Conservation (phyloP, 2,113 vertebrate genomes). For the Trematocara marginatum region DNA sequence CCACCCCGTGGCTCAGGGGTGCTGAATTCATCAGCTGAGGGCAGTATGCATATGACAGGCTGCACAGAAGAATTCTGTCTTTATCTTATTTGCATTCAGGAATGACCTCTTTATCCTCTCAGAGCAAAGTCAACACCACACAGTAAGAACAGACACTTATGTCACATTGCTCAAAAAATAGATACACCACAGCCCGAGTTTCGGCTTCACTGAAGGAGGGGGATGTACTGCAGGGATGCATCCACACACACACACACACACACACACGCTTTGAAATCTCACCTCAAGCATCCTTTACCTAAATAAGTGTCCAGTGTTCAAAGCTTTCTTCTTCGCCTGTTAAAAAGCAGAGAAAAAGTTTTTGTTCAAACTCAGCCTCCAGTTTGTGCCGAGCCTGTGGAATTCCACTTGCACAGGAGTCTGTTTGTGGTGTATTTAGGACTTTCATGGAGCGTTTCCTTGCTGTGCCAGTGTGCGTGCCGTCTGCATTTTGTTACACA, state of each 20-base stretch:
- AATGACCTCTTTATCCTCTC: not conserved
- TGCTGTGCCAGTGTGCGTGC: not conserved
- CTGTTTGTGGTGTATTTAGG: slow-evolving; percentile 19
- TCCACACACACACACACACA: too few relatives aligned
- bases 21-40: not conserved
- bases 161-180: not conserved
- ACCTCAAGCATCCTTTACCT: not conserved
- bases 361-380: not conserved
- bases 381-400: slow-evolving; percentile 5
- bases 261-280: not conserved
- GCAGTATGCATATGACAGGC: not conserved
- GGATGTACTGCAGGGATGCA: not conserved
- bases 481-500: not conserved
- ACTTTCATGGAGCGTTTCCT: not conserved
- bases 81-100: not conserved
- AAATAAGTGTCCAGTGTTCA: not conserved
- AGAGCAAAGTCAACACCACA: not conserved
- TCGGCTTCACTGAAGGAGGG: not conserved
- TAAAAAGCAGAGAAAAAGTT: not conserved
- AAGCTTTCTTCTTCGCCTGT: not conserved
- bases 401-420: slow-evolving; percentile 18
- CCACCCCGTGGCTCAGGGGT: not conserved
- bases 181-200: not conserved
- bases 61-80: not conserved
- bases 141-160: not conserved